Conservation (phyloP, 2,888 invertebrate genomes). For the Pteria penguin region DNA sequence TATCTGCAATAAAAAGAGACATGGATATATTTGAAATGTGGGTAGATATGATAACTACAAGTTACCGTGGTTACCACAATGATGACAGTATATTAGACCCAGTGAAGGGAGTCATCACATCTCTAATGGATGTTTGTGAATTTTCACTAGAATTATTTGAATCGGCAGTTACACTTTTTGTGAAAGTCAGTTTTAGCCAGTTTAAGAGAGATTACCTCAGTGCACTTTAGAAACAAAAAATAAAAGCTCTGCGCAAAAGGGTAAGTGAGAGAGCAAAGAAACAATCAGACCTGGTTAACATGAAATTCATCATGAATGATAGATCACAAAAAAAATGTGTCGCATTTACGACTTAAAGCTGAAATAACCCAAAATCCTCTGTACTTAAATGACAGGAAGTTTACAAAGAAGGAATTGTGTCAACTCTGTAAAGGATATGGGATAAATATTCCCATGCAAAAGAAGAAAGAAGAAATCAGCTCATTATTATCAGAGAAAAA, state of each 20-base stretch:
- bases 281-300: constrained; percentile 1
- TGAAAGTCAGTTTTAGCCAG: constrained; percentile 1
- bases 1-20: background rate
- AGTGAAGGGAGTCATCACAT: background rate
- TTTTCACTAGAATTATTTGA: constrained; percentile 1
- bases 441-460: background rate
- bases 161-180: background rate
- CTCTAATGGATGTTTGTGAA: background rate
- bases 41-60: constrained; percentile 9
- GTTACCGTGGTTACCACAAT: background rate
- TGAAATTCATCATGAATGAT: constrained; percentile 13
- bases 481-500: background rate
- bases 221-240: constrained; percentile 1
- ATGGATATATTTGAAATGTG: constrained; percentile 10
- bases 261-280: constrained; percentile 1
- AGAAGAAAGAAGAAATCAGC: constrained; percentile 12
- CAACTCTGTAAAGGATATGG: constrained; percentile 2
- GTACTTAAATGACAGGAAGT: background rate
- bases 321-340: background rate
- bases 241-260: constrained; percentile 2
- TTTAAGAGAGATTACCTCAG: constrained; percentile 3
- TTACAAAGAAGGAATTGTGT: constrained; percentile 26
- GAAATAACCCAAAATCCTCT: background rate
- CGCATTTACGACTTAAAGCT: constrained; percentile 24
- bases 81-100: background rate